Conservation (phyloP, 2,797 vertebrate genomes). For the Holocentrus rufus region DNA sequence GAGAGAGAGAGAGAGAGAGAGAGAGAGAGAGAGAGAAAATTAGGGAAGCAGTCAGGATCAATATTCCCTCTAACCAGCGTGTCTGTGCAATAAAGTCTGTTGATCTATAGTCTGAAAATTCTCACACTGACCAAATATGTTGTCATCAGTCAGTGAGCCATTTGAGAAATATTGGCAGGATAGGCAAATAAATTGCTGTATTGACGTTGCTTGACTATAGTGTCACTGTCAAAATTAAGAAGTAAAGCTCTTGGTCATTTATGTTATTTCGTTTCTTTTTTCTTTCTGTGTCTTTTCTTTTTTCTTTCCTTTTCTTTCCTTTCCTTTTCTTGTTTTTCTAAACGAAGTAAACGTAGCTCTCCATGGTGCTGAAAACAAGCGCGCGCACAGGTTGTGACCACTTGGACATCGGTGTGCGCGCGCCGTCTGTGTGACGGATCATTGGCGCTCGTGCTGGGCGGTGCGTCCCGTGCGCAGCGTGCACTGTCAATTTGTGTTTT, state of each 20-base stretch:
- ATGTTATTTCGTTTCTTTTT: background rate
- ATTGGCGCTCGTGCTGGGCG: background rate
- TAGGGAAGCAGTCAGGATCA: background rate
- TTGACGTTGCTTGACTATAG: too few relatives aligned
- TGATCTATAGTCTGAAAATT: background rate
- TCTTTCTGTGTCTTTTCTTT: background rate
- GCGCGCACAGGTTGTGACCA: conserved; percentile 8
- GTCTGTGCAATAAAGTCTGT: background rate
- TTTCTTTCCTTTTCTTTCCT: background rate
- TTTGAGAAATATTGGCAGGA: conserved; percentile 11
- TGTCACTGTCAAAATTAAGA: background rate
- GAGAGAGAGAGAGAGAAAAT: background rate
- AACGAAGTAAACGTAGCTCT: conserved; percentile 65
- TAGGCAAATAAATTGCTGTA: too few relatives aligned
- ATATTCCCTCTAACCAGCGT: background rate
- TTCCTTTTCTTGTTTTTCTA: conserved; percentile 1
- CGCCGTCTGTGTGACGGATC: conserved; percentile 5
- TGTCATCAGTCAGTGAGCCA: conserved; percentile 5
- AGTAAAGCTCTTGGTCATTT: background rate
- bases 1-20: too few relatives aligned
- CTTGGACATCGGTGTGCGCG: conserved; percentile 37
- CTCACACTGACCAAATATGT: background rate
- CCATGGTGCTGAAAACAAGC: conserved; percentile 81
- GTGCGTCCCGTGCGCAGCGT: too few relatives aligned
- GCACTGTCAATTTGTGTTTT: too few relatives aligned